Percentiles rank a stretch among this genome's conserved stretches.
These are phyloP conservation scores for Pantala flavescens DNA, from an alignment of 1,140 invertebrate species.

Conservation along the genomic window DNA sequence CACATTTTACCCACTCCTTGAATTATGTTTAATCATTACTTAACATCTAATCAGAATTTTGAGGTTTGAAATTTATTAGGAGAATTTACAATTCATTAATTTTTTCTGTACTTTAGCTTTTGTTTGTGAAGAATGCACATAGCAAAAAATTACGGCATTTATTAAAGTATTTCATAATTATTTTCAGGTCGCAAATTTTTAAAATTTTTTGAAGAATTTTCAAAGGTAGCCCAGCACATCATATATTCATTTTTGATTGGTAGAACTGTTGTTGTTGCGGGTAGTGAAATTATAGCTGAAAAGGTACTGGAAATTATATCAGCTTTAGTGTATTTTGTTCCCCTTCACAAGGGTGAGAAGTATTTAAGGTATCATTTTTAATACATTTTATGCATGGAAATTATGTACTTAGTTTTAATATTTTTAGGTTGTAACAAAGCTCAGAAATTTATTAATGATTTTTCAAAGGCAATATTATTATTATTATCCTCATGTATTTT, in stretches of 20 bases:
- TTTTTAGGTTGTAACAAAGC: too few species aligned
- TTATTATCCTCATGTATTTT: background rate
- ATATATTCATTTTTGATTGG: constrained; percentile 28
- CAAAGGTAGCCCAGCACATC: constrained; percentile 25
- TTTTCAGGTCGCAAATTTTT: constrained; percentile 23
- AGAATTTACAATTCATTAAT: too few species aligned
- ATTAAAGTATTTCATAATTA: background rate
- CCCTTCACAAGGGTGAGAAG: background rate
- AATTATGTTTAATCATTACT: too few species aligned
- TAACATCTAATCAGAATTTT: too few species aligned
- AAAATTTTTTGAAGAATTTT: constrained; percentile 25
- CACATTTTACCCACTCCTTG: too few species aligned
- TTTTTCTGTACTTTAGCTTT: too few species aligned
- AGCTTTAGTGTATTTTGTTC: constrained; percentile 21
- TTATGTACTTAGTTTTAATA: too few species aligned
- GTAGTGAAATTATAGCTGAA: constrained; percentile 17
- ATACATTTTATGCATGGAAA: background rate
- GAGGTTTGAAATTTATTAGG: too few species aligned
- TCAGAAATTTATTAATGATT: too few species aligned
- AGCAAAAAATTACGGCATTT: too few species aligned
- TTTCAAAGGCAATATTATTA: too few species aligned
- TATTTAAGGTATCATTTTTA: background rate
- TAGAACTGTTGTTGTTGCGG: constrained; percentile 26
- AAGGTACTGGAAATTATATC: constrained; percentile 22
- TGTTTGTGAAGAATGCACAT: too few species aligned